phyloP scores from a whole-genome alignment of 2,888 invertebrate species.

The Pheosia gnoma region DNA sequence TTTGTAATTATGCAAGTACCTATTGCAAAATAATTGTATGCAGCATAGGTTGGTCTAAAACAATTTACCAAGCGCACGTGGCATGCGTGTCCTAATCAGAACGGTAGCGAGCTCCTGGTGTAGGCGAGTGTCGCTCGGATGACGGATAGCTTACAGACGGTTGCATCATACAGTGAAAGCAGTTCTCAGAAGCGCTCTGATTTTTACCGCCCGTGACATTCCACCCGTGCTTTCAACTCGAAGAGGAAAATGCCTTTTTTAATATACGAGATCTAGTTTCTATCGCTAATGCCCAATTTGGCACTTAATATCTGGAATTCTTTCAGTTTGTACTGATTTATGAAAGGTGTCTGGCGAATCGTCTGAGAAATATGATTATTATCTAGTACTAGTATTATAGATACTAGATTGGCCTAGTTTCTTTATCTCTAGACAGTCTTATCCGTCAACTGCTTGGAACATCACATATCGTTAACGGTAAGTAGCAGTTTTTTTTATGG shows the following conservation, averaged over 20 bases:
- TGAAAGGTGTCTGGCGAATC: too few relatives aligned
- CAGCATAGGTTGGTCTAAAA: not conserved
- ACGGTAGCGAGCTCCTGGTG: not conserved
- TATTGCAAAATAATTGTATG: too few relatives aligned
- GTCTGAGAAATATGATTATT: too few relatives aligned
- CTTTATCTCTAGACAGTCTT: too few relatives aligned
- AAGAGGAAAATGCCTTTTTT: not conserved
- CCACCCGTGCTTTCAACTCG: not conserved
- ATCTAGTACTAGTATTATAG: too few relatives aligned
- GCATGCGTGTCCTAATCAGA: not conserved
- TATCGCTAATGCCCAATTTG: not conserved
- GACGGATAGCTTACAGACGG: not conserved
- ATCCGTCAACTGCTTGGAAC: too few relatives aligned
- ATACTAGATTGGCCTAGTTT: too few relatives aligned
- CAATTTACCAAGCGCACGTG: not conserved
- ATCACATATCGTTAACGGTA: too few relatives aligned
- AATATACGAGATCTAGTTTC: not conserved
- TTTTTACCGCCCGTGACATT: slow-evolving; percentile 3
- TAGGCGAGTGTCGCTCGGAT: not conserved
- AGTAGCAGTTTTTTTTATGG: too few relatives aligned
- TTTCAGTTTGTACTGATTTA: too few relatives aligned
- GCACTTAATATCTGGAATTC: not conserved
- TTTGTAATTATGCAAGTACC: too few relatives aligned
- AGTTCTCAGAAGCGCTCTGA: slow-evolving; percentile 4
- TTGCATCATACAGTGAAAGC: slow-evolving; percentile 7